These are phyloP conservation scores for Agrilus biguttatus DNA, from an alignment of 2,888 invertebrate species.

Conservation along the genomic window DNA sequence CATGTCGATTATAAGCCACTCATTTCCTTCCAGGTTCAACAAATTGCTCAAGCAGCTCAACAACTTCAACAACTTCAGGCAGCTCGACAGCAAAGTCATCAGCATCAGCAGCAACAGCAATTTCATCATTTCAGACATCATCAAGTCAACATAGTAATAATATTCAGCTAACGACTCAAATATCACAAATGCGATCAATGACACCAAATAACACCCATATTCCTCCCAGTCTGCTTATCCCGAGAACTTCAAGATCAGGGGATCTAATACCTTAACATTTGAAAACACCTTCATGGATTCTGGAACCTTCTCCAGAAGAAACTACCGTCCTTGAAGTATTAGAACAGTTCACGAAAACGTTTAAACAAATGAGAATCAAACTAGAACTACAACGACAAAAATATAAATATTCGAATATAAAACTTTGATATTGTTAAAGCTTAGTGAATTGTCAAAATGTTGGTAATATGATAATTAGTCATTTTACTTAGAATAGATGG, in stretches of 20 bases:
- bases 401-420: too few species aligned
- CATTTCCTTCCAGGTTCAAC: constrained; percentile 46
- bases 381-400: too few species aligned
- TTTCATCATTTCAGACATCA: constrained; percentile 25
- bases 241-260: constrained; percentile 42
- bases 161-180: constrained; percentile 26
- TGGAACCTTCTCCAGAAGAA: constrained; percentile 81
- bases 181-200: constrained; percentile 37
- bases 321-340: constrained; percentile 95
- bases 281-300: constrained; percentile 38
- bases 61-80: constrained; percentile 70
- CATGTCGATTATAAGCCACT: too few species aligned
- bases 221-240: constrained; percentile 38
- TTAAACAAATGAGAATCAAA: constrained; percentile 94
- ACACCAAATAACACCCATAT: constrained; percentile 38
- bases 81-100: constrained; percentile 47
- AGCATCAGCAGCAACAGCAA: constrained; percentile 43
- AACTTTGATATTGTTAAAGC: too few species aligned
- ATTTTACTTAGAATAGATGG: too few species aligned
- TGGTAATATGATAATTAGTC: too few species aligned
- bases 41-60: constrained; percentile 74
- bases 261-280: constrained; percentile 38
- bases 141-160: constrained; percentile 28
- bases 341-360: constrained; percentile 96
- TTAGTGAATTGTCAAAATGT: too few species aligned